Evolutionary conservation across 2,888 invertebrate genomes (phyloP).

Genomic region (Lapara coniferarum): DNA sequence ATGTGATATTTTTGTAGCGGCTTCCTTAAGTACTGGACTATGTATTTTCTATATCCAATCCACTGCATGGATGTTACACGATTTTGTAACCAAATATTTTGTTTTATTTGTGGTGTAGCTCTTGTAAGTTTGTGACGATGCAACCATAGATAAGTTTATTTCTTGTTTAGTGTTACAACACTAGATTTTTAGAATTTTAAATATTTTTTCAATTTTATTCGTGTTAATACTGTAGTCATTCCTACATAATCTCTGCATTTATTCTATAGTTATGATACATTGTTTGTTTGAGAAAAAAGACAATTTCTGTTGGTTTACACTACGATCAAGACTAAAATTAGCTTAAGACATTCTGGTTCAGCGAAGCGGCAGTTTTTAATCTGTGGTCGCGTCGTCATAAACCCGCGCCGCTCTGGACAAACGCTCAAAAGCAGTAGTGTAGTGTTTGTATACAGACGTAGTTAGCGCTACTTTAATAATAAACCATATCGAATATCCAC

Average conservation of each 20-base stretch:
- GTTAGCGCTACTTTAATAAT: conserved; percentile 48
- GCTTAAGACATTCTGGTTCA: too few species aligned
- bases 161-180: too few species aligned
- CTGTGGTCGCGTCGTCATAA: background rate
- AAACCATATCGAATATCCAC: conserved; percentile 49
- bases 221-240: too few species aligned
- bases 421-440: conserved; percentile 45
- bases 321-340: too few species aligned
- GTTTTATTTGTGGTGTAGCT: background rate
- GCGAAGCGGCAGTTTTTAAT: background rate
- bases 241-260: too few species aligned
- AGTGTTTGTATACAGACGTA: conserved; percentile 52
- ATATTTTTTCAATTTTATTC: too few species aligned
- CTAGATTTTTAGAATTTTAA: too few species aligned
- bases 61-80: background rate
- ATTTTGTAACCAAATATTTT: background rate
- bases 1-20: conserved; percentile 42
- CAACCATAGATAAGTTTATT: background rate
- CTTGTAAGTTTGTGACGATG: background rate
- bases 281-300: too few species aligned
- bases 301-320: too few species aligned
- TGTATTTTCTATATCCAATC: background rate
- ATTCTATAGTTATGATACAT: too few species aligned
- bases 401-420: background rate
- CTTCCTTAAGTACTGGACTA: conserved; percentile 23